These are phyloP conservation scores for Andrena chrysosceles DNA, from an alignment of 2,888 invertebrate species.

Conservation along the genomic window DNA sequence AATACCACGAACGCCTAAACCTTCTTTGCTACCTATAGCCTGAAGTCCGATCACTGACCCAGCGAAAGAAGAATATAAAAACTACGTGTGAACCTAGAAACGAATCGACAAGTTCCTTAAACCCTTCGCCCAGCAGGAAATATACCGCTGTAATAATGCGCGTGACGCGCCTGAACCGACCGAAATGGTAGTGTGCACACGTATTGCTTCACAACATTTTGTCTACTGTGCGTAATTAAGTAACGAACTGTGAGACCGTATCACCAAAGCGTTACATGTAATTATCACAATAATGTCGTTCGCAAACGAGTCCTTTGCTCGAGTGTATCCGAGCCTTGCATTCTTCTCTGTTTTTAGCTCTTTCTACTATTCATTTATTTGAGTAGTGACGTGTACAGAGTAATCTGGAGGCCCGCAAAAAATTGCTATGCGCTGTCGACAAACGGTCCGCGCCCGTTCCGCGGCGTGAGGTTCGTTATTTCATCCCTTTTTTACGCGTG, in stretches of 20 bases:
- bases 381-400: constrained; percentile 70
- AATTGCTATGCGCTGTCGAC: constrained; percentile 66
- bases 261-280: constrained; percentile 60
- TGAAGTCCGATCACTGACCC: constrained; percentile 43
- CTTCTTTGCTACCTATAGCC: constrained; percentile 35
- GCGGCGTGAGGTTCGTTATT: constrained; percentile 1
- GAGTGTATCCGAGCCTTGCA: constrained; percentile 58
- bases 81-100: constrained; percentile 57
- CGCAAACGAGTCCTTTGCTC: constrained; percentile 64
- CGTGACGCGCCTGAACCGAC: constrained; percentile 31
- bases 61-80: constrained; percentile 55
- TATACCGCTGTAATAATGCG: constrained; percentile 28
- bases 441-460: constrained; percentile 41
- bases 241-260: constrained; percentile 63
- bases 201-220: constrained; percentile 59
- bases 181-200: constrained; percentile 58
- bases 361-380: constrained; percentile 51
- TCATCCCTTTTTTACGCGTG: neutral
- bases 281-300: constrained; percentile 67
- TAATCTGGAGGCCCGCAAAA: constrained; percentile 73
- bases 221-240: constrained; percentile 67
- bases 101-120: constrained; percentile 48
- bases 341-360: constrained; percentile 53
- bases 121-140: constrained; percentile 20
- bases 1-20: constrained; percentile 53